phyloP scores from a whole-genome alignment of 2,113 vertebrate genomes.

The Nymphicus hollandicus region DNA sequence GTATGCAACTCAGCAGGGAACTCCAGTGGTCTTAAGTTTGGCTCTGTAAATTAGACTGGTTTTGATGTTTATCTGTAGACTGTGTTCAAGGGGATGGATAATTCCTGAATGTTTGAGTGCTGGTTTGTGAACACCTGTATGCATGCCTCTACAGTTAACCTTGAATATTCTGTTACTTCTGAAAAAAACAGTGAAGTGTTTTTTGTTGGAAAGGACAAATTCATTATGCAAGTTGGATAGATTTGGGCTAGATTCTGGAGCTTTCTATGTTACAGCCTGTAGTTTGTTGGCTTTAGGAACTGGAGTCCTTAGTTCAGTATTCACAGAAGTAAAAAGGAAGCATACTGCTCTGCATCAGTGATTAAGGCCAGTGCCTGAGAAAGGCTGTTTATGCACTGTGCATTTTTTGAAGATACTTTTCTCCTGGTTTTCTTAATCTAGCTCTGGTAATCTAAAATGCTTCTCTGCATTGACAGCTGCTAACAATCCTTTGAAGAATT shows the following conservation, averaged over 20 bases:
- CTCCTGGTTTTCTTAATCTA: not conserved
- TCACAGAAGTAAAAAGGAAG: not conserved
- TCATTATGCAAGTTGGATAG: not conserved
- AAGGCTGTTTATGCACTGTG: not conserved
- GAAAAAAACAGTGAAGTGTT: rapidly evolving
- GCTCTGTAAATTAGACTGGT: not conserved
- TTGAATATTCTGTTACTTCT: not conserved
- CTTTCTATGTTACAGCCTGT: not conserved
- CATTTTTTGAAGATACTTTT: rapidly evolving
- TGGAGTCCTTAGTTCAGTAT: not conserved
- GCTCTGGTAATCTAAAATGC: not conserved
- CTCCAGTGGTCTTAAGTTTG: not conserved
- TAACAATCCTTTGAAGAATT: not conserved
- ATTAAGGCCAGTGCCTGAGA: not conserved
- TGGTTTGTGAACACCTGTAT: not conserved
- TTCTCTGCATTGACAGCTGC: not conserved
- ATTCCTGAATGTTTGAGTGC: not conserved
- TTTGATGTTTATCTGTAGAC: not conserved
- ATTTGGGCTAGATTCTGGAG: not conserved
- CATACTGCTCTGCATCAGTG: not conserved
- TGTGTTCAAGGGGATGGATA: not conserved
- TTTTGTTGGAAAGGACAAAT: not conserved
- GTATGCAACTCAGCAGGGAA: not conserved
- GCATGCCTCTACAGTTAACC: not conserved
- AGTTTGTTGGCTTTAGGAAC: not conserved